phyloP scores from a whole-genome alignment of 2,888 invertebrate species.

The Petrophora chlorosata region DNA sequence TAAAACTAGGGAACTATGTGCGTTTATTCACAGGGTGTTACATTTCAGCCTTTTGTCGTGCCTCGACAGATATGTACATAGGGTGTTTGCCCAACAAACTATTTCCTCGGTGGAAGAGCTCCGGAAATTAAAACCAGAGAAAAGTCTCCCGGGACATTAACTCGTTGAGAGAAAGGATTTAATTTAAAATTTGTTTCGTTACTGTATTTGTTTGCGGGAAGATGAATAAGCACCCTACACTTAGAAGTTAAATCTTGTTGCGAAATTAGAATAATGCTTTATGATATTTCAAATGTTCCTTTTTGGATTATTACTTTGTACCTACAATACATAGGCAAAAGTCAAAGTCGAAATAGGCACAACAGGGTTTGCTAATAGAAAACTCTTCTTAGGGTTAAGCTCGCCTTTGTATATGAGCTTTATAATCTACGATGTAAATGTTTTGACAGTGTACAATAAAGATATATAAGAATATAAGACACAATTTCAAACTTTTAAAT shows the following conservation, averaged over 20 bases:
- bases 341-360: no score
- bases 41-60: conserved; percentile 26
- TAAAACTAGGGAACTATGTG: conserved; percentile 18
- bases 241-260: conserved; percentile 14
- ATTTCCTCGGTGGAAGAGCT: conserved; percentile 72
- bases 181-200: conserved; percentile 68
- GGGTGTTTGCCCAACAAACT: conserved; percentile 64
- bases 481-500: no score
- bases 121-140: conserved; percentile 80
- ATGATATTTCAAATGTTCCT: background rate
- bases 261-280: conserved; percentile 3
- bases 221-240: conserved; percentile 19
- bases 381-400: no score
- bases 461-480: no score
- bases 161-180: conserved; percentile 68
- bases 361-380: no score
- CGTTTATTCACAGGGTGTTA: conserved; percentile 19
- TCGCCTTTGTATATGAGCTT: no score
- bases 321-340: no score
- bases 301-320: no score
- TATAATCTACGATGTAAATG: no score
- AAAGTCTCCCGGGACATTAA: conserved; percentile 75
- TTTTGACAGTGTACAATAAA: no score
- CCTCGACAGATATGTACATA: conserved; percentile 29
- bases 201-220: conserved; percentile 59